A percentile compares a stretch with the other conserved stretches of the same genome.
phyloP scores from a whole-genome alignment of 2,888 invertebrate genomes.

The Callinectes sapidus region DNA sequence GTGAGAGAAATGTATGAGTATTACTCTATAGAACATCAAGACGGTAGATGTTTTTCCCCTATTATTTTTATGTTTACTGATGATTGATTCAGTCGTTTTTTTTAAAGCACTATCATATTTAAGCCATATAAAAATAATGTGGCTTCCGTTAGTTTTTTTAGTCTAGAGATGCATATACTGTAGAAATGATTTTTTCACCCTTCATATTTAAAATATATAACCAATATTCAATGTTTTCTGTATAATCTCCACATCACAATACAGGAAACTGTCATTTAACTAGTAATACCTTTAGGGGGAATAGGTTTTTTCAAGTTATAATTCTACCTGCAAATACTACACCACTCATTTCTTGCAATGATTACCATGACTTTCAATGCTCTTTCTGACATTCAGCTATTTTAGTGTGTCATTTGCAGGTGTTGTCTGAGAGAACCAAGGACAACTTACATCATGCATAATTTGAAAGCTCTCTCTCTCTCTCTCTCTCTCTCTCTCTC shows the following conservation, averaged over 20 bases:
- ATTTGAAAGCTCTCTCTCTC: no score
- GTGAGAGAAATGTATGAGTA: background rate
- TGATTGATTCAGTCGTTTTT: background rate
- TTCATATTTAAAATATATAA: background rate
- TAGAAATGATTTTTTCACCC: background rate
- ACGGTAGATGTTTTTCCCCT: background rate
- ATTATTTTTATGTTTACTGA: background rate
- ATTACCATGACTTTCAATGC: background rate
- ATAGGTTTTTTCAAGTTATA: background rate
- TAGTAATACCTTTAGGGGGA: background rate
- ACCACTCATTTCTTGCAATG: background rate
- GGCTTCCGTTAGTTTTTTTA: background rate
- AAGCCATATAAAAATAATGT: background rate
- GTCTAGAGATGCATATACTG: background rate
- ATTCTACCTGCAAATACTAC: no score
- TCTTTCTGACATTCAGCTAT: background rate
- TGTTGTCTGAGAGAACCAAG: background rate
- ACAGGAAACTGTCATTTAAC: background rate
- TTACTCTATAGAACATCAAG: background rate
- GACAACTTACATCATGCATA: no score
- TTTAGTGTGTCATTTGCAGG: background rate
- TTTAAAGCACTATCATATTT: no score
- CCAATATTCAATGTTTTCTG: background rate
- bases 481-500: no score
- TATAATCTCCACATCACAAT: background rate